A percentile compares a stretch with the other conserved stretches of the same genome.
Evolutionary conservation across 1,140 invertebrate species (phyloP).

Genomic region (Olivierus martensii): DNA sequence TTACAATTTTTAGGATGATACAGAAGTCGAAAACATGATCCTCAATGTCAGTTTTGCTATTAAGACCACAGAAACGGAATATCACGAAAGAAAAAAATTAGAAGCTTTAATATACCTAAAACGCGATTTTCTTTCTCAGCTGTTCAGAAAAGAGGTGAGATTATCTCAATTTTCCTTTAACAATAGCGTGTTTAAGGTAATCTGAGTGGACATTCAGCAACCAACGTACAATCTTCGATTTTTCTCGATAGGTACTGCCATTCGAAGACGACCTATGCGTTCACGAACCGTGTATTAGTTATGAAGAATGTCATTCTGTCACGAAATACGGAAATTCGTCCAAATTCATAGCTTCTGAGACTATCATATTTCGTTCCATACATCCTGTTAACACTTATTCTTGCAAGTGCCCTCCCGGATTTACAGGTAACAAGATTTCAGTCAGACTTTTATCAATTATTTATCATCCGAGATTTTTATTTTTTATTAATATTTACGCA

Average conservation of each 20-base stretch:
- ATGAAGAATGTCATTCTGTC: slow-evolving; percentile 80
- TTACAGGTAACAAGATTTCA: slow-evolving; percentile 31
- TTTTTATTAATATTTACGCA: slow-evolving; percentile 30
- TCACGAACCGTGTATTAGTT: slow-evolving; percentile 89
- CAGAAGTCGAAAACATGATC: slow-evolving; percentile 67
- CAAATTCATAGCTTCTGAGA: slow-evolving; percentile 73
- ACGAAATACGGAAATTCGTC: slow-evolving; percentile 88
- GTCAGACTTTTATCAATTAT: slow-evolving; percentile 15
- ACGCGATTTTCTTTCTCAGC: slow-evolving; percentile 8
- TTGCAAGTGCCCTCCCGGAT: slow-evolving; percentile 58
- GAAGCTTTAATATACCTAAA: neutral
- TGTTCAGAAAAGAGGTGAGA: slow-evolving; percentile 13
- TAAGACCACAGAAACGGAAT: neutral
- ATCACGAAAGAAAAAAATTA: neutral
- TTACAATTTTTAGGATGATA: slow-evolving; percentile 61
- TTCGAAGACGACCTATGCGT: slow-evolving; percentile 96
- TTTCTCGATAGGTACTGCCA: slow-evolving; percentile 54
- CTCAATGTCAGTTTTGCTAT: slow-evolving; percentile 86
- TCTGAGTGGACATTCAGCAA: too few relatives aligned
- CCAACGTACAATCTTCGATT: neutral
- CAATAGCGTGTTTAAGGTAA: too few relatives aligned
- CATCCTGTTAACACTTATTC: slow-evolving; percentile 88
- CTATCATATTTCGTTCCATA: slow-evolving; percentile 85
- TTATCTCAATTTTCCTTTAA: neutral
- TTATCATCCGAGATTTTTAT: neutral